These are phyloP conservation scores for Chlamydotis undulata DNA, from an alignment of 2,113 vertebrate species.

Conservation along the genomic window DNA sequence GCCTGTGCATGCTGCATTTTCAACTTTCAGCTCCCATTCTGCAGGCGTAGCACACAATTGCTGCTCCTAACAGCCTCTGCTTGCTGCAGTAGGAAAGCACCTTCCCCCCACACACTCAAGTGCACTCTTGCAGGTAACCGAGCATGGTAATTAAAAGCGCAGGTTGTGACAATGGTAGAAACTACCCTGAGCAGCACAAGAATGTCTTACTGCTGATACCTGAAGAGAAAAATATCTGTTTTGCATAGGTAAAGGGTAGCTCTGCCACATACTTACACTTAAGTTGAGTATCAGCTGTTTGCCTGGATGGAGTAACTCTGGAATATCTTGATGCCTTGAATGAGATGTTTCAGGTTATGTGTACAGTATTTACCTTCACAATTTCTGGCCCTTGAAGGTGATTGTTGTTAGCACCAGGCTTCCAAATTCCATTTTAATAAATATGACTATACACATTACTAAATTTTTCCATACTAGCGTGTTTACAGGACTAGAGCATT, in stretches of 20 bases:
- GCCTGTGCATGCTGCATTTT: neutral
- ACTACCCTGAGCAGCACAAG: neutral
- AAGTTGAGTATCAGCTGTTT: neutral
- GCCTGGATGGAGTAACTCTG: neutral
- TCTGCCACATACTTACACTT: neutral
- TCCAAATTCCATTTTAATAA: neutral
- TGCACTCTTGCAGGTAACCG: neutral
- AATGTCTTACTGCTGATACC: neutral
- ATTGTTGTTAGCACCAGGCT: neutral
- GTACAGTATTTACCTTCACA: neutral
- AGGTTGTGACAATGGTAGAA: neutral
- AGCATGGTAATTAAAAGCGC: neutral
- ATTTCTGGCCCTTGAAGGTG: neutral
- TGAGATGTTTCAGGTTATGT: neutral
- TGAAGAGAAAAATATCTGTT: neutral
- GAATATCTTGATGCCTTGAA: neutral
- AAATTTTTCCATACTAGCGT: neutral
- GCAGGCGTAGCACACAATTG: neutral
- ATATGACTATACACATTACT: too few relatives aligned
- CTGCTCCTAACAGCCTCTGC: neutral
- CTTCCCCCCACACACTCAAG: neutral
- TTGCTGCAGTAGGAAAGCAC: neutral
- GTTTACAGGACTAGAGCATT: neutral
- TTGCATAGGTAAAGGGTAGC: neutral
- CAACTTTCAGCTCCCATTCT: neutral